These are phyloP conservation scores for Pissodes strobi DNA, from an alignment of 1,140 invertebrate genomes.

Conservation along the genomic window DNA sequence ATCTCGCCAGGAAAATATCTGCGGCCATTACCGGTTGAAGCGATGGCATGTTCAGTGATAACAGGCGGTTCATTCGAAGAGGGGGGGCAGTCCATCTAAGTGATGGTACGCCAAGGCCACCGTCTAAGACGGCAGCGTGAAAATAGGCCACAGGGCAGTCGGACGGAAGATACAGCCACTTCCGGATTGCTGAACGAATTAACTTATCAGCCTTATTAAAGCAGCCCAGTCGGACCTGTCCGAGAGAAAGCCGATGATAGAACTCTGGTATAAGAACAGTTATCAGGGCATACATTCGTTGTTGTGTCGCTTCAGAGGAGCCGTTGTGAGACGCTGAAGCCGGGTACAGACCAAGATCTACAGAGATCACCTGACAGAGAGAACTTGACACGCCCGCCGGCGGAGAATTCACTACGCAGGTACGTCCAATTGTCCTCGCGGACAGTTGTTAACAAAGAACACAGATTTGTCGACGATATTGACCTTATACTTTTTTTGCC, in stretches of 20 bases:
- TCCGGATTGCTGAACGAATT: slow-evolving; percentile 13
- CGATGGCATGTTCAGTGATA: not conserved
- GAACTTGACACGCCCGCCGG: not conserved
- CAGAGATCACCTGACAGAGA: too few relatives aligned
- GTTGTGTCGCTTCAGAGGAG: slow-evolving; percentile 11
- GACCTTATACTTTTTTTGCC: not conserved
- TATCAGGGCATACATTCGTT: not conserved
- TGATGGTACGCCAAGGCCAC: slow-evolving; percentile 40
- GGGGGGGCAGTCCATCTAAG: not conserved
- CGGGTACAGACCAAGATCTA: not conserved
- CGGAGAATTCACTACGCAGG: not conserved
- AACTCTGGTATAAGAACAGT: not conserved
- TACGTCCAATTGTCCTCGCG: not conserved
- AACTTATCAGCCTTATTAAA: slow-evolving; percentile 32
- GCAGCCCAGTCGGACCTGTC: not conserved
- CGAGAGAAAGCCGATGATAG: not conserved
- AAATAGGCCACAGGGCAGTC: slow-evolving; percentile 33
- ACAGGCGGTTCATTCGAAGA: not conserved
- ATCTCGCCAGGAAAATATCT: not conserved
- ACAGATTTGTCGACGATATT: not conserved
- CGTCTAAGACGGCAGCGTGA: slow-evolving; percentile 35
- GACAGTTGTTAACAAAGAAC: not conserved
- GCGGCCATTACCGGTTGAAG: not conserved
- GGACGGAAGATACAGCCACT: slow-evolving; percentile 19
- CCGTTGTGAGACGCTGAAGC: not conserved